Percentiles rank a stretch among this genome's conserved stretches.
These are phyloP conservation scores for Caranx melampygus DNA, from an alignment of 2,113 vertebrate species.

Conservation along the genomic window DNA sequence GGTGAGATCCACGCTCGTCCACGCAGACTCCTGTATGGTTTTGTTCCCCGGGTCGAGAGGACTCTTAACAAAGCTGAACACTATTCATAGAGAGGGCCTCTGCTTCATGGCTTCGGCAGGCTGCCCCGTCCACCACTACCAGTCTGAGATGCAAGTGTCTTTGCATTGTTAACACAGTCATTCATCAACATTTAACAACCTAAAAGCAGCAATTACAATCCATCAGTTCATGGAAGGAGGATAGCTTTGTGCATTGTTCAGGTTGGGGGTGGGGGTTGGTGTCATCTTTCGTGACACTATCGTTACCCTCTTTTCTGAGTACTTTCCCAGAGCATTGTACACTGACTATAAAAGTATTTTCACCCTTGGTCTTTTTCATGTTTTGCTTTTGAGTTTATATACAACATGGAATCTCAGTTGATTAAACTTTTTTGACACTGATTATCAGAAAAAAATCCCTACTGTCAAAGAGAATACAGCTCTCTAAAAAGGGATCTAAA, in stretches of 20 bases:
- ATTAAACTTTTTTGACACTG: constrained; percentile 54
- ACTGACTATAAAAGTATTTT: constrained; percentile 35
- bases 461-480: background rate
- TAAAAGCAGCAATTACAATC: constrained; percentile 83
- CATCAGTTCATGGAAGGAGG: constrained; percentile 71
- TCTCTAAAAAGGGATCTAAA: background rate
- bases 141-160: constrained; percentile 66
- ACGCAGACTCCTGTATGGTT: constrained; percentile 27
- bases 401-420: background rate
- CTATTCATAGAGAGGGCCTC: constrained; percentile 66
- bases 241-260: constrained; percentile 69
- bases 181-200: constrained; percentile 61
- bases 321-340: constrained; percentile 10
- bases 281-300: constrained; percentile 1
- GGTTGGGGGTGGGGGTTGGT: constrained; percentile 2
- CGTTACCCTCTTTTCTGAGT: constrained; percentile 1
- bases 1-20: constrained; percentile 45
- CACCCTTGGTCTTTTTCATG: constrained; percentile 16
- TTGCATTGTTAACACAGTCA: constrained; percentile 86
- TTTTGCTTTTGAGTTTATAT: constrained; percentile 20
- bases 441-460: constrained; percentile 5
- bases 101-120: constrained; percentile 70
- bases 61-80: constrained; percentile 42
- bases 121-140: constrained; percentile 4
- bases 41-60: background rate